Base-by-base conservation (phyloP, 2,113 vertebrate genomes). In the Calyptomena viridis region DNA sequence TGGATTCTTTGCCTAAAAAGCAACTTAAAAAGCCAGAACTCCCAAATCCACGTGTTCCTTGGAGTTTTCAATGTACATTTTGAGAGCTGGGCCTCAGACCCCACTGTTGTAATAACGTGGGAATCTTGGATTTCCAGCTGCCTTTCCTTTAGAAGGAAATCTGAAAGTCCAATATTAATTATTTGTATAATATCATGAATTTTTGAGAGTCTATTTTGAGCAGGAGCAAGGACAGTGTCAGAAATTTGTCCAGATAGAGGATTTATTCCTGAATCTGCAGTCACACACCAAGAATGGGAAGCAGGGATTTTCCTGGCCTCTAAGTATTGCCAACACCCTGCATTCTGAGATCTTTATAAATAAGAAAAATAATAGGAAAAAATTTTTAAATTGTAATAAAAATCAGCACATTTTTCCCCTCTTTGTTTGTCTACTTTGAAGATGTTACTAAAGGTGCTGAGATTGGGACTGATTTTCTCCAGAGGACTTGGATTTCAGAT, bases 201-300 rank as follows among this genome's bases (percentile, higher is more conserved):
- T 68, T 85, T 83, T 64, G 12, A 53, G 27, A 27, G 6, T 42
- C 24, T 20, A 23, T 35, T 55, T n/a, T 37, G 4, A 47, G 12
- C 35, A 16, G 18, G 28, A 47, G 7, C 8, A 58, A 56, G 35
- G 12, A 16, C 15, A 22, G 6, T n/a, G 19, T 35, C 6, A 71
- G 44, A 39, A 55, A 12, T 33, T 62, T 82, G 4, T 55, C 31
- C 12, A 47, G 22, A 5, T 12, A 12, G 47, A 60, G 25, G 21
- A 4, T 25, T 3, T 8, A 27, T 8, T 63, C 18, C 60, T 40
- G 8, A 22, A 21, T 82, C 47, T 83, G 33, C 40, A 24, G 18
- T 28, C 12, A 3, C 22, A 31, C 10, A 17, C 8, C 17, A 25
- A 0, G 14, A n/a, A 53, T 6, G 25, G 44, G 20, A 76, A 16